Evolutionary conservation across 30 jellyfish, hydroid and myxozoan species (phyloP).

Genomic region (Hydractinia symbiolongicarpus): DNA sequence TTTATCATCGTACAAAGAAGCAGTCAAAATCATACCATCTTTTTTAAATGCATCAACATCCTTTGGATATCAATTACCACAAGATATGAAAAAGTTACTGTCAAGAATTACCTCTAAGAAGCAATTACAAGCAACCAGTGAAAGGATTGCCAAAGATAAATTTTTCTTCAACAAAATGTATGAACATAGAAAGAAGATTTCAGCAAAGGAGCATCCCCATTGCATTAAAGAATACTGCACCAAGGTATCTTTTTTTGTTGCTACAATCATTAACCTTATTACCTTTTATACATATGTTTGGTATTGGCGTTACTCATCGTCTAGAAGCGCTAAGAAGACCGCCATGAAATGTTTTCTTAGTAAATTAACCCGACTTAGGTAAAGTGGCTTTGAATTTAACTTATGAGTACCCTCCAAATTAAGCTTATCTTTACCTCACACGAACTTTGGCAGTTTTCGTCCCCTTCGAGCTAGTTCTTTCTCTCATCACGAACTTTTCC

Average conservation of each 20-base stretch:
- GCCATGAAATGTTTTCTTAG: no score
- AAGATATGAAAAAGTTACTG: constrained; percentile 8
- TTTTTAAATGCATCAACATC: constrained; percentile 12
- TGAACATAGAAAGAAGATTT: not conserved
- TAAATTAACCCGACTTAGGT: no score
- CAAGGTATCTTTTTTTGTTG: not conserved
- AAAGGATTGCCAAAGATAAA: not conserved
- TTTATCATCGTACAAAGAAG: constrained; percentile 3
- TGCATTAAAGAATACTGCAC: not conserved
- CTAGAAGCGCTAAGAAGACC: no score
- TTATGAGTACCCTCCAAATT: no score
- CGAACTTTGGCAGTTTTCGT: no score
- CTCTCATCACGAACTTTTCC: no score
- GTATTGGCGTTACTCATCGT: no score
- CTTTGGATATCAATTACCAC: constrained; percentile 21
- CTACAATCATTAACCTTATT: not conserved
- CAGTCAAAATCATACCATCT: constrained; percentile 3
- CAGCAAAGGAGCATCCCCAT: not conserved
- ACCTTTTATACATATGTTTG: no score
- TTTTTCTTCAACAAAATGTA: constrained; percentile 6
- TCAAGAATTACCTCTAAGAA: not conserved
- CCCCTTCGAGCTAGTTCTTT: no score
- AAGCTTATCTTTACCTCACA: no score
- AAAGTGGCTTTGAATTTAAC: no score
- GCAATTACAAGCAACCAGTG: constrained; percentile 4